Evolutionary conservation across 2,888 invertebrate species (phyloP), one percentile per base, ranked within the genome.

Genomic region (Netelia virgata): DNA sequence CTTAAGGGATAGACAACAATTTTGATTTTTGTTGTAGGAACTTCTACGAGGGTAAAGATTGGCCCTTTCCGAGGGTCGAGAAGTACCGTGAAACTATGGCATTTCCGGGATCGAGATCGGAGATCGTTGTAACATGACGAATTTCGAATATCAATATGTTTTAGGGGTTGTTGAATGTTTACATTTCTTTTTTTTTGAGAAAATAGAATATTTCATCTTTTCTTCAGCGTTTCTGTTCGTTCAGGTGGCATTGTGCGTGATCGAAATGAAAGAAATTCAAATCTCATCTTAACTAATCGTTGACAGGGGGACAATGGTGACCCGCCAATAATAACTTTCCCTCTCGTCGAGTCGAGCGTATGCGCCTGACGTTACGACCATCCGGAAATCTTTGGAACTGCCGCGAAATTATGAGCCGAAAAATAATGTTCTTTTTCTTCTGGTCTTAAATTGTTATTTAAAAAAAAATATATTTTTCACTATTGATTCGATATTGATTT

Each of bases 221-320:
- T 23, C 1, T 61, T 57, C 57, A 69, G 72, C 64, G 63, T 77
- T 82, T 59, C n/a, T n/a, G n/a, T 43, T 64, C 36, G n/a, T 61
- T 70, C 61, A 61, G 75, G 64, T 83, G 64, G 43, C 47, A 75
- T 75, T 75, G 61, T 82, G 43, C 64, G 47, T 1, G 23, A 10
- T 73, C 20, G 14, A 43, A 20, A 20, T 20, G 43, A 23, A 69
- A 84, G 84, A 85, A 90, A 87, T 90, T 89, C 90, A 90, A 89
- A 89, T 88, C 91, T 92, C 92, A 91, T 92, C 90, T 90, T 89
- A 91, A 92, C 90, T 91, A 91, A 92, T 92, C 91, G 92, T 92
- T 91, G 92, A 92, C 92, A 92, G 91, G 88, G 82, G 90, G 89
- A 92, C 92, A 92, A 92, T 91, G 86, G 89, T 83, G 84, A 87